phyloP scores from a whole-genome alignment of 2,888 invertebrate species.

The Abscondita cerata region DNA sequence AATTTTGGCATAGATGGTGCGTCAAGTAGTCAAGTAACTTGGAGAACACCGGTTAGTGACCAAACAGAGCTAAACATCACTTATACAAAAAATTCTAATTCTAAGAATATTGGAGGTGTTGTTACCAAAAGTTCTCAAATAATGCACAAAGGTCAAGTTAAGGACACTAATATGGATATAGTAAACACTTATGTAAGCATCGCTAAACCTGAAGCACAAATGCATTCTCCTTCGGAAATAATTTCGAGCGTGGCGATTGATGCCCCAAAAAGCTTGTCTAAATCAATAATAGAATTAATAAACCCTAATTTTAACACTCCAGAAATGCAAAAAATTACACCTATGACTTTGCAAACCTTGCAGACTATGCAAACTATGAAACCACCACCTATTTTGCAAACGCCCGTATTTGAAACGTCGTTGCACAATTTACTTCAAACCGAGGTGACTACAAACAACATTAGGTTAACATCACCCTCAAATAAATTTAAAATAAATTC shows the following conservation, averaged over 20 bases:
- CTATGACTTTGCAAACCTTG: slow-evolving; percentile 51
- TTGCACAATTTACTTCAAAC: slow-evolving; percentile 42
- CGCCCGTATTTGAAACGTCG: slow-evolving; percentile 27
- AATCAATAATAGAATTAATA: slow-evolving; percentile 23
- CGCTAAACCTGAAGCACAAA: slow-evolving; percentile 58
- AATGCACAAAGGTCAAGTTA: slow-evolving; percentile 57
- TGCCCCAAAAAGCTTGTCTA: slow-evolving; percentile 33
- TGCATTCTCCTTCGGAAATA: slow-evolving; percentile 51
- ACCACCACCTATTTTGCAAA: slow-evolving; percentile 60
- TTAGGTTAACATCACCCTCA: slow-evolving; percentile 42
- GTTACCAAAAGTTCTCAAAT: slow-evolving; percentile 43
- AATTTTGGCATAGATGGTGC: slow-evolving; percentile 44
- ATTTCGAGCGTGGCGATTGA: slow-evolving; percentile 41
- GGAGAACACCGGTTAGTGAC: slow-evolving; percentile 45
- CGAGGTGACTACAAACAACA: slow-evolving; percentile 40
- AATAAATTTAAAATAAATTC: slow-evolving; percentile 5
- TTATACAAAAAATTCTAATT: not conserved
- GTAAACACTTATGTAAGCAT: slow-evolving; percentile 58
- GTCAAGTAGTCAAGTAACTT: slow-evolving; percentile 52
- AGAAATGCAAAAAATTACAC: slow-evolving; percentile 39
- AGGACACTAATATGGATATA: slow-evolving; percentile 55
- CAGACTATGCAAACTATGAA: slow-evolving; percentile 69
- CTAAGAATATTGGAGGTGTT: slow-evolving; percentile 27
- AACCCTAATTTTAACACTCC: slow-evolving; percentile 11
- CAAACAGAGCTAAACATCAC: slow-evolving; percentile 11